Conservation (phyloP, 2,888 invertebrate species). For the Cetonia aurata region DNA sequence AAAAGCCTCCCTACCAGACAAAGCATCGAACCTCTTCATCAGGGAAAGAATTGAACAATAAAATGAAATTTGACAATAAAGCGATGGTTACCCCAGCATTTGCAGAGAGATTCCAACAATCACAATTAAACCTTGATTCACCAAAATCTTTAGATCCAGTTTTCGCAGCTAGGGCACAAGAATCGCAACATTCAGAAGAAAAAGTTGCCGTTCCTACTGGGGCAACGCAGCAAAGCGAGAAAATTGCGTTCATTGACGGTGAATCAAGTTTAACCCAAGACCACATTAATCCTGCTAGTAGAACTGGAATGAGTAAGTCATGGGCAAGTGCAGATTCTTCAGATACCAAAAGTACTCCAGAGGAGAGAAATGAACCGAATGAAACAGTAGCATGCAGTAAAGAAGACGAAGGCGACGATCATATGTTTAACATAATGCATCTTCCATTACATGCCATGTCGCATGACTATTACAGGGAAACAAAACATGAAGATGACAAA, state of each 20-base stretch:
- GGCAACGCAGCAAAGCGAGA: no score
- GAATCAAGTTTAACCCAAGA: no score
- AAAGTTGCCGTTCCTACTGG: no score
- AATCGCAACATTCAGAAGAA: no score
- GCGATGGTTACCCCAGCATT: background rate
- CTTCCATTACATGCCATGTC: background rate
- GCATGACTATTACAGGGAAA: background rate
- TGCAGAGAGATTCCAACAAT: no score
- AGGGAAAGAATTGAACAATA: background rate
- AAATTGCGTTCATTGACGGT: no score
- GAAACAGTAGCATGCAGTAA: slow-evolving; percentile 46
- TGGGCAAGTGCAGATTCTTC: background rate
- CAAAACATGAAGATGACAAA: background rate
- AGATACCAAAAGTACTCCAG: background rate
- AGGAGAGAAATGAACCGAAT: slow-evolving; percentile 1
- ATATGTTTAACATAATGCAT: slow-evolving; percentile 32
- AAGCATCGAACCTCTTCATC: background rate
- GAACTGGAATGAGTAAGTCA: no score
- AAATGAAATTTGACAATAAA: background rate
- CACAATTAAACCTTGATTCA: no score
- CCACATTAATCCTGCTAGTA: no score
- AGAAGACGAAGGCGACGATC: slow-evolving; percentile 40
- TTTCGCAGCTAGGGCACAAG: no score
- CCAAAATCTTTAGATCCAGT: no score
- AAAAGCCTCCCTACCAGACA: slow-evolving; percentile 21